These are phyloP conservation scores for Mesaphorura yosii DNA, from an alignment of 1,140 invertebrate species.

Conservation along the genomic window DNA sequence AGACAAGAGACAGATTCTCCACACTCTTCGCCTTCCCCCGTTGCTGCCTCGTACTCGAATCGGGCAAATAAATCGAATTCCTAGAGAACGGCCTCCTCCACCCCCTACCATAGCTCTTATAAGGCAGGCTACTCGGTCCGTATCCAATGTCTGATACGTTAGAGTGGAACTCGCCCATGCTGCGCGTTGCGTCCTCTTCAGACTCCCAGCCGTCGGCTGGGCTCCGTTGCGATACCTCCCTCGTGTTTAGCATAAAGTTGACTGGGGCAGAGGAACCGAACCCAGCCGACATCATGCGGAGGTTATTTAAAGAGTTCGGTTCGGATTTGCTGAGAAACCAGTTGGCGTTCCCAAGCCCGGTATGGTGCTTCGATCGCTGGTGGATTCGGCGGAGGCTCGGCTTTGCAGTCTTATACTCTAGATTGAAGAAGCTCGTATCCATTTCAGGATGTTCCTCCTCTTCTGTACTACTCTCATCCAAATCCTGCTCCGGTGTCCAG, in stretches of 20 bases:
- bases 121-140: constrained; percentile 28
- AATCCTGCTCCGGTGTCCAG: constrained; percentile 72
- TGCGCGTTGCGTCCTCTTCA: constrained; percentile 14
- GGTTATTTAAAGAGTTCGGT: constrained; percentile 54
- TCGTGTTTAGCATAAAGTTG: not conserved
- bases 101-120: not conserved
- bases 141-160: constrained; percentile 31
- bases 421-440: constrained; percentile 25
- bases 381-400: constrained; percentile 42
- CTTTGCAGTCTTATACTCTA: constrained; percentile 23
- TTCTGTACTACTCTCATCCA: constrained; percentile 52
- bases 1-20: constrained; percentile 17
- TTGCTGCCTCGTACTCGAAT: not conserved
- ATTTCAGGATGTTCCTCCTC: constrained; percentile 45
- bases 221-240: too few relatives aligned
- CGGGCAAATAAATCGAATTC: not conserved
- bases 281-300: constrained; percentile 3
- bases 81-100: not conserved
- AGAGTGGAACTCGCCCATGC: constrained; percentile 13
- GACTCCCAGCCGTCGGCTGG: constrained; percentile 15
- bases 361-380: constrained; percentile 8
- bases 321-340: constrained; percentile 59
- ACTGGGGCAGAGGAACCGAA: not conserved
- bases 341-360: constrained; percentile 30
- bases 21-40: constrained; percentile 30